These are phyloP conservation scores for Meandrusa payeni DNA, from an alignment of 2,888 invertebrate species.

Conservation along the genomic window DNA sequence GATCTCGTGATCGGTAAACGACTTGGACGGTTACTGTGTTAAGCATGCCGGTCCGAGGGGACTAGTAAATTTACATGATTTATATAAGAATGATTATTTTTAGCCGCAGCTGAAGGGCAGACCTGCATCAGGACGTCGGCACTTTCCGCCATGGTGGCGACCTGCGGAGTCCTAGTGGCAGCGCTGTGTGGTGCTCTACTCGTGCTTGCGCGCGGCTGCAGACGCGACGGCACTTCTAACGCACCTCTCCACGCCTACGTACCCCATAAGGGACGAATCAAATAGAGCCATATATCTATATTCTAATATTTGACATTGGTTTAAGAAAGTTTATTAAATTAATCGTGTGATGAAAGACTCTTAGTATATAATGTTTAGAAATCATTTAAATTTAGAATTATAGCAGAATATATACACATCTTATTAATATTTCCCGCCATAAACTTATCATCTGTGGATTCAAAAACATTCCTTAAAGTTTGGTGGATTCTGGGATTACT, in stretches of 20 bases:
- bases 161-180: constrained; percentile 85
- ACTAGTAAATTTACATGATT: no score
- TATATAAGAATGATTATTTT: constrained; percentile 6
- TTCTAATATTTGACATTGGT: constrained; percentile 6
- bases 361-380: background rate
- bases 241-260: constrained; percentile 78
- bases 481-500: no score
- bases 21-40: no score
- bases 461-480: background rate
- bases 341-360: constrained; percentile 11
- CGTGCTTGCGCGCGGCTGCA: constrained; percentile 88
- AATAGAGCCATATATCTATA: constrained; percentile 45
- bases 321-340: constrained; percentile 3
- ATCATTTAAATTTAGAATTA: no score
- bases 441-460: background rate
- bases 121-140: constrained; percentile 84
- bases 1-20: no score
- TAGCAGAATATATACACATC: no score
- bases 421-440: constrained; percentile 8
- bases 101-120: constrained; percentile 68
- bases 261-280: constrained; percentile 83
- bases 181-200: constrained; percentile 86
- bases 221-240: constrained; percentile 75
- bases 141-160: constrained; percentile 84
- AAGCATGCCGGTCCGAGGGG: no score